Base-by-base conservation (phyloP, 1,140 invertebrate species). In the Achatina immaculata region DNA sequence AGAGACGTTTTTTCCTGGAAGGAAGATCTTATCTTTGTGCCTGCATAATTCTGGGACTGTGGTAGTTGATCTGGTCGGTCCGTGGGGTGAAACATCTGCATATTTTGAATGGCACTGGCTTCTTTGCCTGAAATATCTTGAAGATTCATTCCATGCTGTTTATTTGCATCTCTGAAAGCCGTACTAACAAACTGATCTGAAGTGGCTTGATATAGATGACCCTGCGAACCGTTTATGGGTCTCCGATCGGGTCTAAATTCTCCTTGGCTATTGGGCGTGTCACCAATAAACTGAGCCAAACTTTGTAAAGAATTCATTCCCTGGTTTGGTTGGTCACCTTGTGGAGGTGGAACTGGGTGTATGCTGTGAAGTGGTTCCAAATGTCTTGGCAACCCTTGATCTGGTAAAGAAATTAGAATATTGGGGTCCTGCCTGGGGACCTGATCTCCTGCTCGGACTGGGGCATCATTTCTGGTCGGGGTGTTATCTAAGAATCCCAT, bases 21-120 rank as follows among this genome's bases (percentile, higher is more conserved):
- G 11, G 38, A 14, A 9, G 34, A 28, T 68, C 38, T 14, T 1
- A 40, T 6, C n/a, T 68, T 68, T 11, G n/a, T 28, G n/a, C 62
- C 24, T n/a, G 62, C 62, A 19, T 48, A 11, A 21, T 21, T 55
- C 21, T 68, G 65, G 69, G 34, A 40, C 2, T 28, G 36, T 43
- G 11, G 4, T 72, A 40, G n/a, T 2, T 28, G 6, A 28, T 72
- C 69, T 2, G 69, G 42, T 3, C 69, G 36, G 11, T 72, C 69
- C 14, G 69, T 28, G 21, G 69, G 69, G 28, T 72, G 69, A 72
- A 72, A 72, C 69, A 72, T 72, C 28, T 72, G 69, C 7, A 42
- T 72, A 14, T 45, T 36, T 45, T 72, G 38, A 45, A 72, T 40
- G 6, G 21, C 42, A 16, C 21, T 72, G 14, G 62, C 14, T 14